Conservation (phyloP, 2,113 vertebrate genomes). For the Charadrius vociferus region DNA sequence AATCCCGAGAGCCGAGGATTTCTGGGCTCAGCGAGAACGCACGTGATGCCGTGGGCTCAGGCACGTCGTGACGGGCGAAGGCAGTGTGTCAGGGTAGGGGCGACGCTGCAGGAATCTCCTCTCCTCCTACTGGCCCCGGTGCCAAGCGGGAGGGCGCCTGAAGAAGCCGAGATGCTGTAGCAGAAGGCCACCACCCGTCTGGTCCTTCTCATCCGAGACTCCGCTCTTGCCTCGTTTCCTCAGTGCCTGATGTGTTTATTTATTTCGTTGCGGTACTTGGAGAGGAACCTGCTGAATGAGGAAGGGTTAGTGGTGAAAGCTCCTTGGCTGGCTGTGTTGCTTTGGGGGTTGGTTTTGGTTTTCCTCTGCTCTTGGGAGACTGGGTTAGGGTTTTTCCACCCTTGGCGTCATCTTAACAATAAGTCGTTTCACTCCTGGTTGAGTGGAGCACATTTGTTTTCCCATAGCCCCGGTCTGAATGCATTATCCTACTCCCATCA, state of each 20-base stretch:
- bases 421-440: neutral
- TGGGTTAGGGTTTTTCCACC: neutral
- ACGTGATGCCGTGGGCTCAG: neutral
- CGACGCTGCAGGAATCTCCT: neutral
- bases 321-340: neutral
- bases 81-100: neutral
- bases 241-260: neutral
- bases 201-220: neutral
- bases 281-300: neutral
- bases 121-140: neutral
- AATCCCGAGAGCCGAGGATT: constrained; percentile 70
- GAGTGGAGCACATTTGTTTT: neutral
- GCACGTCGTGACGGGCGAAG: neutral
- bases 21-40: neutral
- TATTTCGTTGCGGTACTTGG: neutral
- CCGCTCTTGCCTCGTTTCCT: neutral
- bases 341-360: neutral
- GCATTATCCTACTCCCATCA: neutral
- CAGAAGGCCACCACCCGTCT: neutral
- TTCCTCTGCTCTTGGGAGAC: neutral
- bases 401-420: neutral
- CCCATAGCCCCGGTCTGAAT: neutral
- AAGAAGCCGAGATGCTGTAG: neutral
- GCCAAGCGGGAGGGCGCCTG: neutral
- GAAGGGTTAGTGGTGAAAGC: neutral